Percentiles rank a stretch among this genome's conserved stretches.
These are phyloP conservation scores for Rousettus leschenaultii DNA, from an alignment of 2,113 vertebrate genomes.

Conservation along the genomic window DNA sequence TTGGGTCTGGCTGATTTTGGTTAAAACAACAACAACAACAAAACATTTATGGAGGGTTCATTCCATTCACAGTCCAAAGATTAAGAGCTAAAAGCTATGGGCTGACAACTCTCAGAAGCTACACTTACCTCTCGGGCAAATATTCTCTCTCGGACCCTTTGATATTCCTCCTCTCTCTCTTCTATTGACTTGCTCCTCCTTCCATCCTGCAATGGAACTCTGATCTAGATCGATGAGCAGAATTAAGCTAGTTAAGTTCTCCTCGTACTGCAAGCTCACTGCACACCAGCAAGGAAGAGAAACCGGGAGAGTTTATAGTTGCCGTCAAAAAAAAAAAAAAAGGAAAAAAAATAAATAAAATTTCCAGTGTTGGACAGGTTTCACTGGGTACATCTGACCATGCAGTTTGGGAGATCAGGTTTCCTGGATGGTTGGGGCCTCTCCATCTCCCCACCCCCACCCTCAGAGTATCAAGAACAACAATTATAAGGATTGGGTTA, in stretches of 20 bases:
- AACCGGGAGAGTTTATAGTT: constrained; percentile 79
- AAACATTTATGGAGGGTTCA: constrained; percentile 71
- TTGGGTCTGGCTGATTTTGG: constrained; percentile 69
- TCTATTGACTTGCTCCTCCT: constrained; percentile 99
- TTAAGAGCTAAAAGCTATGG: constrained; percentile 76
- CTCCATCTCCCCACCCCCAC: constrained; percentile 40
- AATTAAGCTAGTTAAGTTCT: constrained; percentile 81
- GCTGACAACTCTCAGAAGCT: constrained; percentile 76
- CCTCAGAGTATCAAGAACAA: constrained; percentile 61
- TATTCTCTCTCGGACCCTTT: constrained; percentile 97
- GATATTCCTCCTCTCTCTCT: constrained; percentile 98
- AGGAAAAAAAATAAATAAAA: constrained; percentile 59
- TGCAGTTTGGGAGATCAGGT: constrained; percentile 74
- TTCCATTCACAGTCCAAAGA: constrained; percentile 76
- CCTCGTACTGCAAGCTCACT: constrained; percentile 80
- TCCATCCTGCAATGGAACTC: constrained; percentile 98
- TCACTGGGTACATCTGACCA: constrained; percentile 77
- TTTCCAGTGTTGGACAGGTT: constrained; percentile 68
- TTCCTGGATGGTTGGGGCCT: constrained; percentile 62
- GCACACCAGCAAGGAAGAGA: constrained; percentile 81
- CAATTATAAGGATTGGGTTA: constrained; percentile 46
- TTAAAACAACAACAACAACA: constrained; percentile 20
- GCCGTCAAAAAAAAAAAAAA: constrained; percentile 71
- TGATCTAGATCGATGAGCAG: constrained; percentile 91
- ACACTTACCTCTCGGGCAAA: constrained; percentile 97